Percentiles rank a stretch among this genome's conserved stretches.
Conservation (phyloP, 53 echinoderm and acorn worm species). For the Paracentrotus lividus region DNA sequence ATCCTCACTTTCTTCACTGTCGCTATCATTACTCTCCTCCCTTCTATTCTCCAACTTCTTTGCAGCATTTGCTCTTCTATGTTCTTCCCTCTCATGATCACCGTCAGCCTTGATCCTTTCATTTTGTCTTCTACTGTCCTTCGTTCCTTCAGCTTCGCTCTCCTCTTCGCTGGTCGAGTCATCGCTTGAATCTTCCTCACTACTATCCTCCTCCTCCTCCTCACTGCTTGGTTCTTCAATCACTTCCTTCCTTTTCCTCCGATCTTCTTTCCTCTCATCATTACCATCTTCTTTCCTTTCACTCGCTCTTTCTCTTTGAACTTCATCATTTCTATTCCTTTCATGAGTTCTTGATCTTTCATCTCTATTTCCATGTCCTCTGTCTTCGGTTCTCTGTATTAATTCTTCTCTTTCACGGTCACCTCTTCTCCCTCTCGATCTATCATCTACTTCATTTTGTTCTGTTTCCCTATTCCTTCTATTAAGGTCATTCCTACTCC, state of each 20-base stretch:
- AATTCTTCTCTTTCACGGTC: background rate
- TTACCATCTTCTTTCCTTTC: background rate
- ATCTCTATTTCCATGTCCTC: background rate
- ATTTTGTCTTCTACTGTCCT: slow-evolving; percentile 28
- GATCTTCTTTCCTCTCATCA: background rate
- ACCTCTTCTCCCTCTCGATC: background rate
- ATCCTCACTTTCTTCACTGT: slow-evolving; percentile 11
- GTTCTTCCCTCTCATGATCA: slow-evolving; percentile 27
- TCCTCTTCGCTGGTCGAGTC: slow-evolving; percentile 43
- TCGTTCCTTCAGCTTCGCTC: slow-evolving; percentile 15
- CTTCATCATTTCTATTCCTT: background rate
- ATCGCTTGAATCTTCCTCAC: slow-evolving; percentile 65
- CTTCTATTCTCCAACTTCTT: background rate
- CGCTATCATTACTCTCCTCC: slow-evolving; percentile 52
- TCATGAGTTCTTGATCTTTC: background rate
- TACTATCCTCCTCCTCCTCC: slow-evolving; percentile 68
- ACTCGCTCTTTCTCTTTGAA: background rate
- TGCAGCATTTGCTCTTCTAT: background rate
- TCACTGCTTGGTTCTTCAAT: slow-evolving; percentile 63
- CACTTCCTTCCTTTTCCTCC: slow-evolving; percentile 16
- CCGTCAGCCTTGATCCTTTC: slow-evolving; percentile 40
- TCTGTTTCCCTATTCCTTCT: background rate
- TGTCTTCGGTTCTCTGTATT: background rate
- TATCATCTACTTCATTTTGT: background rate
- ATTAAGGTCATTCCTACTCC: background rate